A percentile compares a stretch with the other conserved stretches of the same genome.
Conservation (phyloP, 2,797 vertebrate species). For the Denticeps clupeoides region DNA sequence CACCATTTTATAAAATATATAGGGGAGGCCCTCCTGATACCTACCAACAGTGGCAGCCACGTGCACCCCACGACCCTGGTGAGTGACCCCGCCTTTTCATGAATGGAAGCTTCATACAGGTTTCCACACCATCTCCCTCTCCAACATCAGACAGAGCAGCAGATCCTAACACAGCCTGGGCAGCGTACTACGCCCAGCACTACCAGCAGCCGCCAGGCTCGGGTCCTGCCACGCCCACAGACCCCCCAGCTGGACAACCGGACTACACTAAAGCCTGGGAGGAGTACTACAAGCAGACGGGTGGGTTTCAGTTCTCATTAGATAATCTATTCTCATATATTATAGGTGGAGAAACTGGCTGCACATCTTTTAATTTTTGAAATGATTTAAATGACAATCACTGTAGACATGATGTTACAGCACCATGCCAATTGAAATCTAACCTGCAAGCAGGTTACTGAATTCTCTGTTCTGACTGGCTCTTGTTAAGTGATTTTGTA, state of each 20-base stretch:
- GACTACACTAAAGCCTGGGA: constrained; percentile 66
- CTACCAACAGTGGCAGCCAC: constrained; percentile 66
- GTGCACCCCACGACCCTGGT: constrained; percentile 65
- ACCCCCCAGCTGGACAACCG: constrained; percentile 42
- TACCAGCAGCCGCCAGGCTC: constrained; percentile 63
- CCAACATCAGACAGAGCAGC: constrained; percentile 49
- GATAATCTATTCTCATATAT: too few species aligned
- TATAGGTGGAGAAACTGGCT: too few species aligned
- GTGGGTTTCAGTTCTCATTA: too few species aligned
- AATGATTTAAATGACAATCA: too few species aligned
- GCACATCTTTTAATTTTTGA: too few species aligned
- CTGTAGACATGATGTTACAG: too few species aligned
- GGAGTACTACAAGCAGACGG: constrained; percentile 63
- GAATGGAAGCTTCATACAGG: too few species aligned
- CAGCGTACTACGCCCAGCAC: constrained; percentile 67
- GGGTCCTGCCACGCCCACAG: constrained; percentile 46
- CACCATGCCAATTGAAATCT: neutral
- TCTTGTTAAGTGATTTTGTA: too few species aligned
- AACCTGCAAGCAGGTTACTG: neutral
- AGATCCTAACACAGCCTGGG: constrained; percentile 65
- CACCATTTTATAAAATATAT: too few species aligned
- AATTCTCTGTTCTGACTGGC: too few species aligned
- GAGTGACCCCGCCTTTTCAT: constrained; percentile 26
- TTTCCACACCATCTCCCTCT: neutral
- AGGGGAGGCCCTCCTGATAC: too few species aligned